These are phyloP conservation scores for Arvicanthis niloticus DNA, from an alignment of 2,113 vertebrate species.

Conservation along the genomic window DNA sequence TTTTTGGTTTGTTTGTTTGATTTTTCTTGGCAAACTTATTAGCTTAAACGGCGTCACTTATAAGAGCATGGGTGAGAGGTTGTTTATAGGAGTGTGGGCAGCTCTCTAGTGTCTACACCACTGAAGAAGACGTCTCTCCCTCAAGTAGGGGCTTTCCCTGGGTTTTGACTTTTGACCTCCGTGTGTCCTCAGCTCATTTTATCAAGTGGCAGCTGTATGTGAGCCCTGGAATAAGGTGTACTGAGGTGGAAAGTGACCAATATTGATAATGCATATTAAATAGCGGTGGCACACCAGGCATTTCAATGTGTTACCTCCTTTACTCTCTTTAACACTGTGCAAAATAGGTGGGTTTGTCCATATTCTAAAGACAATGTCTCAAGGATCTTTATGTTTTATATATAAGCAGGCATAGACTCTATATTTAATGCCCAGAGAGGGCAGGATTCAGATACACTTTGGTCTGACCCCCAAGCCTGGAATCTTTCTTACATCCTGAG, in stretches of 20 bases:
- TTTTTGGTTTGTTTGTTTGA: background rate
- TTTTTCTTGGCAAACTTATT: background rate
- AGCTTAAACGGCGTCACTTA: background rate
- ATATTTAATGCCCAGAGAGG: background rate
- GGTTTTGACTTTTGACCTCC: background rate
- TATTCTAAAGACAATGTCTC: background rate
- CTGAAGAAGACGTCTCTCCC: background rate
- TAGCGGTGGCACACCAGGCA: background rate
- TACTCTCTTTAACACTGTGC: background rate
- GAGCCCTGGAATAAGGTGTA: background rate
- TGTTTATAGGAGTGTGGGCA: background rate
- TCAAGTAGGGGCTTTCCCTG: background rate
- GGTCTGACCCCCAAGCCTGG: background rate
- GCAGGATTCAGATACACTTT: background rate
- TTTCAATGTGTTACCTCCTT: slow-evolving; percentile 24
- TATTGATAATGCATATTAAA: background rate
- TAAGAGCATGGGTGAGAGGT: background rate
- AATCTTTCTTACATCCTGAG: background rate
- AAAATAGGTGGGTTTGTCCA: background rate
- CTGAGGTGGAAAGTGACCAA: background rate
- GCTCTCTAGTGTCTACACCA: background rate
- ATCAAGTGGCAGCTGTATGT: background rate
- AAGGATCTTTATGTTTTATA: background rate
- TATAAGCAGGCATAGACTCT: background rate
- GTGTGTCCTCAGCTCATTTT: background rate